phyloP scores from a whole-genome alignment of 2,113 vertebrate genomes.

The Erythrocercus mccallii region DNA sequence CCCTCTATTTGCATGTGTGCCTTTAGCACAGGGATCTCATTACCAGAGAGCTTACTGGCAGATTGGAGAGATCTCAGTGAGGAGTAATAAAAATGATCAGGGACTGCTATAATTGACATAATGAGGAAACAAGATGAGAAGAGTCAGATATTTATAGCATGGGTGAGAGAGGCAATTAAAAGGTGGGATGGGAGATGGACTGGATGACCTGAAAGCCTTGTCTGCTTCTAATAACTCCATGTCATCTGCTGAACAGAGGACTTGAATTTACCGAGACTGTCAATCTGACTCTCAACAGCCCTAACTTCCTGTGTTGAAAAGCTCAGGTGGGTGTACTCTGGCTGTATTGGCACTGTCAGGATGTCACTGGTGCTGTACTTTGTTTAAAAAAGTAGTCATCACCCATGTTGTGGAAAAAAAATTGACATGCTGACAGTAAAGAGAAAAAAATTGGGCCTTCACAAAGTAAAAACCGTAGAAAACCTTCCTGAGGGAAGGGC shows the following conservation, averaged over 20 bases:
- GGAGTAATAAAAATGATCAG: slow-evolving; percentile 67
- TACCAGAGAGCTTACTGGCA: slow-evolving; percentile 49
- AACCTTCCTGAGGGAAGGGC: not conserved
- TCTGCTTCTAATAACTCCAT: slow-evolving; percentile 38
- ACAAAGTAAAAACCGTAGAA: not conserved
- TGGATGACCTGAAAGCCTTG: slow-evolving; percentile 41
- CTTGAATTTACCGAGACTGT: slow-evolving; percentile 19
- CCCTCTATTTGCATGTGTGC: slow-evolving; percentile 5
- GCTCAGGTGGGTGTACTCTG: slow-evolving; percentile 32
- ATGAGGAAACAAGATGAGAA: slow-evolving; percentile 62
- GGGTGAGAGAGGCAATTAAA: slow-evolving; percentile 61
- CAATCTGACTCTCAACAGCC: slow-evolving; percentile 34
- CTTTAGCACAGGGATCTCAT: slow-evolving; percentile 55
- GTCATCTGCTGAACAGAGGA: not conserved
- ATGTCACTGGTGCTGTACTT: slow-evolving; percentile 6
- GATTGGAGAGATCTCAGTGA: slow-evolving; percentile 53
- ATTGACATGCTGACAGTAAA: slow-evolving; percentile 38
- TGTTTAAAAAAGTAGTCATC: slow-evolving; percentile 22
- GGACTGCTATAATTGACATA: slow-evolving; percentile 63
- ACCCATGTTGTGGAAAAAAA: not conserved
- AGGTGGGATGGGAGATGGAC: slow-evolving; percentile 41
- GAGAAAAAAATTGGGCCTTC: not conserved
- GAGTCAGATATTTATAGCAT: slow-evolving; percentile 57
- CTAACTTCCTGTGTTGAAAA: not conserved
- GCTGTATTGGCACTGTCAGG: slow-evolving; percentile 35